Evolutionary conservation across 2,888 invertebrate genomes (phyloP).

Genomic region (Oegoconia quadripuncta): DNA sequence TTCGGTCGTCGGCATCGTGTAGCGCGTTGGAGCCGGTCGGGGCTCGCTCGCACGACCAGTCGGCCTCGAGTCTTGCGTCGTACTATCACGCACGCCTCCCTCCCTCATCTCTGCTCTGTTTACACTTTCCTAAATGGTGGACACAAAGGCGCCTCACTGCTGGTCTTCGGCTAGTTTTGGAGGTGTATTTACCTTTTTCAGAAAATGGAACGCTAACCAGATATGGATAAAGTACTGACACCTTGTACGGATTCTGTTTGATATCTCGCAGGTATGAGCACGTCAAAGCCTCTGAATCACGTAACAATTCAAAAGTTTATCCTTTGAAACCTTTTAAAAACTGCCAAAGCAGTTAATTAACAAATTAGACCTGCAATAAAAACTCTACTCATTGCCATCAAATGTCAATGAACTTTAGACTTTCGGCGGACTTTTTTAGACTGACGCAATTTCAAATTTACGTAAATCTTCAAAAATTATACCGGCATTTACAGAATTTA

Average conservation of each 20-base stretch:
- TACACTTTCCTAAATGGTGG: constrained; percentile 70
- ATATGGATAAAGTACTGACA: constrained; percentile 29
- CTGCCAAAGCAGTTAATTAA: no score
- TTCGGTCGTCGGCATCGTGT: constrained; percentile 49
- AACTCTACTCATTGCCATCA: no score
- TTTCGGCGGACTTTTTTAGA: neutral
- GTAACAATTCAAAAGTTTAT: no score
- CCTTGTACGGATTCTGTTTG: no score
- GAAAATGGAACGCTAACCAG: constrained; percentile 39
- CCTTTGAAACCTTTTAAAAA: no score
- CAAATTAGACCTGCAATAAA: no score
- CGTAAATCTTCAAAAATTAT: no score
- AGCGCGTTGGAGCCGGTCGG: constrained; percentile 20
- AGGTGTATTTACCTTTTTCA: constrained; percentile 56
- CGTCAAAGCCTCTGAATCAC: no score
- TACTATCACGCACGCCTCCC: constrained; percentile 66
- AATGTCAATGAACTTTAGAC: no score
- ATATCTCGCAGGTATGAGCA: no score
- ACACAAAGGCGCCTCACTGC: constrained; percentile 51
- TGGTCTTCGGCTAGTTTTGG: constrained; percentile 47
- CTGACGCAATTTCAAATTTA: neutral
- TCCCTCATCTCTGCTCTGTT: constrained; percentile 61
- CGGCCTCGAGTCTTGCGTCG: constrained; percentile 55
- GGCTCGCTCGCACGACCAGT: constrained; percentile 51
- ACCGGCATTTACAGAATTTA: no score